These are phyloP conservation scores for Pantala flavescens DNA, from an alignment of 1,140 invertebrate species.

Conservation along the genomic window DNA sequence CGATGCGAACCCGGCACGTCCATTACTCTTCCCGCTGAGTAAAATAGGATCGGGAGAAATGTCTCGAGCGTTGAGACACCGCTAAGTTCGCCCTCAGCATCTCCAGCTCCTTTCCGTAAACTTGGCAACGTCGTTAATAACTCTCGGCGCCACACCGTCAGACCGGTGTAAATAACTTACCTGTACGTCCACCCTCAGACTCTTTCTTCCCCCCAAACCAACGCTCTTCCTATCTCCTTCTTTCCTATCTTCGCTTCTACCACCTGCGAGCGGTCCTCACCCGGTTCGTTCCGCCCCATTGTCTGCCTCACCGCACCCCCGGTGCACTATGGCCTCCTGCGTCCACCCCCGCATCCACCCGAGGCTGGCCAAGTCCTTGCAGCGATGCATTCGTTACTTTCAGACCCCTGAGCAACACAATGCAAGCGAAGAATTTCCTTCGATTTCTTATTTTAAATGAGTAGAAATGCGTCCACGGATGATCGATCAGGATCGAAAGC, in stretches of 20 bases:
- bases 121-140: conserved; percentile 5
- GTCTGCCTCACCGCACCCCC: background rate
- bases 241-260: background rate
- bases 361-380: background rate
- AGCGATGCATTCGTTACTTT: too few relatives aligned
- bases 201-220: background rate
- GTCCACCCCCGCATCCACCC: background rate
- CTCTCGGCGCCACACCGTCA: conserved; percentile 1
- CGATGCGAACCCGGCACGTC: too few relatives aligned
- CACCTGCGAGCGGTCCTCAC: background rate
- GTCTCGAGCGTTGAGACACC: background rate
- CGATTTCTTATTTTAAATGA: too few relatives aligned
- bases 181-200: background rate
- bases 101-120: background rate
- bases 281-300: background rate
- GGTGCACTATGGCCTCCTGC: background rate
- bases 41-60: too few relatives aligned
- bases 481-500: too few relatives aligned
- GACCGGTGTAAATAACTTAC: conserved; percentile 9
- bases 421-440: too few relatives aligned
- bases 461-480: too few relatives aligned
- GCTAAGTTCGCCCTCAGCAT: background rate
- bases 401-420: too few relatives aligned
- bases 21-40: too few relatives aligned
- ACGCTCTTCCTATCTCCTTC: background rate